These are phyloP conservation scores for Arothron firmamentum DNA, from an alignment of 2,113 vertebrate genomes.

Conservation along the genomic window DNA sequence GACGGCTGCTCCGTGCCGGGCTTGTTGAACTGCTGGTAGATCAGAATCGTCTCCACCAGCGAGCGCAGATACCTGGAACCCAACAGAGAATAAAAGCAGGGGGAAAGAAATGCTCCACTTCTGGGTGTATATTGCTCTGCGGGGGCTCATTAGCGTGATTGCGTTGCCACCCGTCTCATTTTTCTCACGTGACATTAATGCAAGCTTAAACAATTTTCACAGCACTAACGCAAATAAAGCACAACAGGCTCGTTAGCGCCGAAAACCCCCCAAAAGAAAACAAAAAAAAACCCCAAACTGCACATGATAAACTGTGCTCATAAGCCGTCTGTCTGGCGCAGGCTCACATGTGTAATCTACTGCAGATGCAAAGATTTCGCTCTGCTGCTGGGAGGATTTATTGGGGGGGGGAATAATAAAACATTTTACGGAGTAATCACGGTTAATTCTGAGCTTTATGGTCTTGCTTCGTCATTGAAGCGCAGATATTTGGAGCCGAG, in stretches of 20 bases:
- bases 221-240: constrained; percentile 27
- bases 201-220: constrained; percentile 31
- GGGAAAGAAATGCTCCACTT: too few species aligned
- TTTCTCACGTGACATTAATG: constrained; percentile 33
- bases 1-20: constrained; percentile 80
- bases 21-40: constrained; percentile 94
- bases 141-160: neutral
- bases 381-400: too few species aligned
- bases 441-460: too few species aligned
- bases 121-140: too few species aligned
- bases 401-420: too few species aligned
- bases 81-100: constrained; percentile 3
- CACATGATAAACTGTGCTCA: constrained; percentile 9
- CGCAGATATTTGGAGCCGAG: too few species aligned
- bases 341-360: constrained; percentile 2
- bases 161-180: constrained; percentile 22
- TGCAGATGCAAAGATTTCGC: too few species aligned
- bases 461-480: too few species aligned
- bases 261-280: too few species aligned
- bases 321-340: neutral
- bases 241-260: constrained; percentile 17
- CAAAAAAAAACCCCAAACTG: neutral
- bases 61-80: constrained; percentile 91
- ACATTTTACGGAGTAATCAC: too few species aligned
- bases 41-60: constrained; percentile 92